Percentiles rank a stretch among this genome's conserved stretches.
These are phyloP conservation scores for Channa argus DNA, from an alignment of 2,113 vertebrate genomes.

Conservation along the genomic window DNA sequence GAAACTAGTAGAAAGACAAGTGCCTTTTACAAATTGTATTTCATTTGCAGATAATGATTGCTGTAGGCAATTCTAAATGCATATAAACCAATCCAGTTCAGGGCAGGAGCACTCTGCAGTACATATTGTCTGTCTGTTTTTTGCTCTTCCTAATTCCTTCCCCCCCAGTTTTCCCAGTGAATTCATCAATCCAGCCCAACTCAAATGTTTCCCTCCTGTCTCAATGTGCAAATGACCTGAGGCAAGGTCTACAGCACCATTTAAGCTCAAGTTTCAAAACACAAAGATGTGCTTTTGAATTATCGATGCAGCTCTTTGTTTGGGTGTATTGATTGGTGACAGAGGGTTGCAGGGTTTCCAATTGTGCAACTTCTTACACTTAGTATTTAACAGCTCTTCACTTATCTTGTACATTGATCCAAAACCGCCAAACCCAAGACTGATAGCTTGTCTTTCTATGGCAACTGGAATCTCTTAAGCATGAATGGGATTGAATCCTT, in stretches of 20 bases:
- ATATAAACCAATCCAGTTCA: too few relatives aligned
- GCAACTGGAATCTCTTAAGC: constrained; percentile 50
- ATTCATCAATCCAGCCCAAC: not conserved
- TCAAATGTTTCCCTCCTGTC: not conserved
- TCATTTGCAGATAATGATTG: too few relatives aligned
- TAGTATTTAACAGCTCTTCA: constrained; percentile 21
- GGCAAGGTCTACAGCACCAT: not conserved
- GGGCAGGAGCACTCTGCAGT: not conserved
- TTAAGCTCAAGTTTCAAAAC: not conserved
- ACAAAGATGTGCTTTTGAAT: constrained; percentile 8
- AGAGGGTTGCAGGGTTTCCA: too few relatives aligned
- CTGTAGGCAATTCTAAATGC: too few relatives aligned
- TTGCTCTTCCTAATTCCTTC: not conserved
- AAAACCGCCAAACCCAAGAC: not conserved
- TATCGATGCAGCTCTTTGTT: constrained; percentile 14
- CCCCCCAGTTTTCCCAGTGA: too few relatives aligned
- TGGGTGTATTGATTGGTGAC: constrained; percentile 5
- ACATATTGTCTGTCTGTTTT: not conserved
- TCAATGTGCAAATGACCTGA: constrained; percentile 13
- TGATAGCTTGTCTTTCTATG: constrained; percentile 37
- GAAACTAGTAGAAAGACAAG: too few relatives aligned
- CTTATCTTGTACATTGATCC: constrained; percentile 52
- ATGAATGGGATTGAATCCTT: constrained; percentile 24
- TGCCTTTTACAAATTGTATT: too few relatives aligned
- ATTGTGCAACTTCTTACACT: constrained; percentile 4